Evolutionary conservation across 2,797 vertebrate species (phyloP).

Genomic region (Myotis findleyi): DNA sequence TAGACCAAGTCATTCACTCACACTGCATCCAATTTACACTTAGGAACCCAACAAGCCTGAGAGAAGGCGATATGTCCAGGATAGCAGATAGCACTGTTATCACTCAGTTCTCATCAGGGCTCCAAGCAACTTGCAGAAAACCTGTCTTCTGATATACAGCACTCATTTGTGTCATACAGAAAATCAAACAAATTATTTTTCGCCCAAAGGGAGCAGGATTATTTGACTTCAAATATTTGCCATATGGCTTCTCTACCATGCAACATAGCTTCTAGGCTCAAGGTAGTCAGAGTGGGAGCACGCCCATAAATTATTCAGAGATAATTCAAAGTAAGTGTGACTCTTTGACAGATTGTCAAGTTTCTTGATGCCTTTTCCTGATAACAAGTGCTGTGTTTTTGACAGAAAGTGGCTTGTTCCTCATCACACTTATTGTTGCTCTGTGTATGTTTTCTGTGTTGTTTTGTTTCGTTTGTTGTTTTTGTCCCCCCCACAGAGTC

Average conservation of each 20-base stretch:
- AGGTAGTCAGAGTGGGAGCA: conserved; percentile 81
- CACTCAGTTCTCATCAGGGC: conserved; percentile 50
- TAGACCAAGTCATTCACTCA: not conserved
- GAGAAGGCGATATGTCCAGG: conserved; percentile 15
- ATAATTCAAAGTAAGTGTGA: conserved; percentile 90
- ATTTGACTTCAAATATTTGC: conserved; percentile 81
- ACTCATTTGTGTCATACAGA: conserved; percentile 64
- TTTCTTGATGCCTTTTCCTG: conserved; percentile 86
- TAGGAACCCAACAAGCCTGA: not conserved
- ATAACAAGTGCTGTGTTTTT: conserved; percentile 87
- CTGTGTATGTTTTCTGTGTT: conserved; percentile 82
- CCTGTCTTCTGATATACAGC: conserved; percentile 55
- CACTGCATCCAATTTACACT: not conserved
- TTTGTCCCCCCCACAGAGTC: conserved; percentile 90
- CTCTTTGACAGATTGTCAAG: conserved; percentile 90
- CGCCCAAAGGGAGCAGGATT: conserved; percentile 68
- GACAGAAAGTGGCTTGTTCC: conserved; percentile 84
- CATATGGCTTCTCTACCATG: conserved; percentile 67
- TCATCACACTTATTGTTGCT: conserved; percentile 84
- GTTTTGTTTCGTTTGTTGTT: conserved; percentile 44
- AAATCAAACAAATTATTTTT: conserved; percentile 76
- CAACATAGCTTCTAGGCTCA: conserved; percentile 76
- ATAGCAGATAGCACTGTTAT: conserved; percentile 15
- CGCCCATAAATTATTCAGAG: conserved; percentile 92
- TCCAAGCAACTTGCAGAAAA: conserved; percentile 56